Evolutionary conservation across 2,113 vertebrate genomes (phyloP), one percentile per base, ranked within the genome.

Genomic region (Arenaria interpres): DNA sequence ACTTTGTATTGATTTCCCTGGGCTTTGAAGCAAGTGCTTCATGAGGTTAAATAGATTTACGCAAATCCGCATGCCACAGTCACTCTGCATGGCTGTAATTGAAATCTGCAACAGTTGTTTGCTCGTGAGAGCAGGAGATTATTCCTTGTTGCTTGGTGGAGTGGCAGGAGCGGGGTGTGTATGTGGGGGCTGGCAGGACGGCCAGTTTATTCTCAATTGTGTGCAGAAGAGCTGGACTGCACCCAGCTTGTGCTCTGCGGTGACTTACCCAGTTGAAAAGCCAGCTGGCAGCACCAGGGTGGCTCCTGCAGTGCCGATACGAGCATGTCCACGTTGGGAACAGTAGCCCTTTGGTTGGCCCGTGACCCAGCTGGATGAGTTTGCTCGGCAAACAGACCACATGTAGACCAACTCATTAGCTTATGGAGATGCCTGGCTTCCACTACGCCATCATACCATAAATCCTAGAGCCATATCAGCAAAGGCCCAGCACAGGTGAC

Each of bases 1-100:
- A 45, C n/a, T 87, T 86, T 32, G 10, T 45, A 75, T 90, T 81
- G 90, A 89, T 93, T 94, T 93, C 30, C 39, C 43, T 86, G 62
- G 28, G 73, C 51, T 91, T 95, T 91, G 46, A 88, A 90, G 94
- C 56, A 56, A 80, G 68, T 85, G 54, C 48, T 87, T 87, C 82
- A 66, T 60, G 75, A 92, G 11, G n/a, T 80, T 88, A 78, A 88
- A 86, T 57, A 82, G 79, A 88, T 94, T 81, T 63, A 72, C 51
- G 56, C 64, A 93, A 89, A 92, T 96, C 73, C 0, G 0, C 39
- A 28, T 2, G 20, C 64, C 64, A 41, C 28, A 33, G 41, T 63
- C 75, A 17, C 33, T 88, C 54, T 35, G 41, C 57, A 2, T 25
- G 73, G 48, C 46, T 41, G 13, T 64, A 78, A 69, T 14, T 78